phyloP scores from a whole-genome alignment of 2,113 vertebrate genomes.

The Myrmecobius fasciatus region DNA sequence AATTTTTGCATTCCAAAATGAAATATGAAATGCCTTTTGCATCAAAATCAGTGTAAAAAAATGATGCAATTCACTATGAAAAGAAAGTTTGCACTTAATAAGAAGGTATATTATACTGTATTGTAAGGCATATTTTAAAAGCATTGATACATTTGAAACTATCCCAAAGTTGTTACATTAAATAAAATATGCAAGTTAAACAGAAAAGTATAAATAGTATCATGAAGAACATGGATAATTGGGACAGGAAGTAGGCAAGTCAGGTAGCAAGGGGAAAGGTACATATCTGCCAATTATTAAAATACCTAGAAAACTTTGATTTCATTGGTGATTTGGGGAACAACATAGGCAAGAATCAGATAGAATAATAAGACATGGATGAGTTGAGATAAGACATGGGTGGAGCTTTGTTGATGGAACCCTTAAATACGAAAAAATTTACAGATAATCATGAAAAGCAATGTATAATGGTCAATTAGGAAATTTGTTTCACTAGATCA shows the following conservation, averaged over 20 bases:
- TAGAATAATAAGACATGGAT: not conserved
- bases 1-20: conserved; percentile 76
- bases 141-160: conserved; percentile 86
- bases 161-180: conserved; percentile 85
- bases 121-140: conserved; percentile 86
- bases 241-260: not conserved
- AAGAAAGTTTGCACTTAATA: conserved; percentile 87
- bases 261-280: not conserved
- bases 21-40: conserved; percentile 83
- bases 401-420: not conserved
- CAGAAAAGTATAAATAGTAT: not conserved
- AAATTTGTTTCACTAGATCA: not conserved
- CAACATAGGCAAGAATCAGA: not conserved
- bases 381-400: not conserved
- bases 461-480: not conserved
- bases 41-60: conserved; percentile 85
- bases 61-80: conserved; percentile 88
- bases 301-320: not conserved
- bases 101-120: conserved; percentile 87
- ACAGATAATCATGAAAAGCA: not conserved
- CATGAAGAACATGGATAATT: not conserved
- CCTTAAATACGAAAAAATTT: not conserved
- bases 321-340: not conserved
- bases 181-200: conserved; percentile 86
- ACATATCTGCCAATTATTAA: not conserved